Percentiles rank a stretch among this genome's conserved stretches.
These are phyloP conservation scores for Alethe castanea DNA, from an alignment of 2,113 vertebrate genomes.

Conservation along the genomic window DNA sequence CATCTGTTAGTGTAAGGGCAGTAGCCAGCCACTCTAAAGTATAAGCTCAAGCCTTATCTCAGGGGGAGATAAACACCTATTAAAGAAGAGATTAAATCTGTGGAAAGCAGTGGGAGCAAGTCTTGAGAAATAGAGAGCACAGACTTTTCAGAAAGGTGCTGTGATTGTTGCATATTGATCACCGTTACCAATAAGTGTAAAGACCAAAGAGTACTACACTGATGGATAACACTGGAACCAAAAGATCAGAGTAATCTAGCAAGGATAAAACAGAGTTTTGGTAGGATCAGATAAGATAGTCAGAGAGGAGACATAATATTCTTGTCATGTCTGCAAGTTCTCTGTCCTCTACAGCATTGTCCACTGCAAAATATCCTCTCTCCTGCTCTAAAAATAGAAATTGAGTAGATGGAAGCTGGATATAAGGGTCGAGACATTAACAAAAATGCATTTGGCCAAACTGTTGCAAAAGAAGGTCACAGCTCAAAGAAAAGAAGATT, in stretches of 20 bases:
- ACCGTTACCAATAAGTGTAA: background rate
- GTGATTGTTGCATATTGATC: background rate
- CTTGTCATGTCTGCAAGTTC: background rate
- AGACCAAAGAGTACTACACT: background rate
- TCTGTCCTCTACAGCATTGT: background rate
- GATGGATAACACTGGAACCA: background rate
- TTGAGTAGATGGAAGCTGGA: background rate
- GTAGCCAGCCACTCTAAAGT: background rate
- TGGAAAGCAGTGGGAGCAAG: background rate
- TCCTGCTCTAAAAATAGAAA: background rate
- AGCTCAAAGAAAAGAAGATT: background rate
- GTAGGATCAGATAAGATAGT: background rate
- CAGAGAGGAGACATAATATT: background rate
- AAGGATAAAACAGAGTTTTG: background rate
- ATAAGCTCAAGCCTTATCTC: background rate
- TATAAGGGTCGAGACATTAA: background rate
- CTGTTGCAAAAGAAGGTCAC: background rate
- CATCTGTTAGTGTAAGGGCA: background rate
- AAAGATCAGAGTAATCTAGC: background rate
- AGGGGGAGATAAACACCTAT: background rate
- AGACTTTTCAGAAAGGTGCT: background rate
- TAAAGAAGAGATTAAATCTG: background rate
- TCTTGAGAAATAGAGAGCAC: background rate
- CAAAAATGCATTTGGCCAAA: background rate
- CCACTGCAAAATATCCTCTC: background rate